A percentile compares a stretch with the other conserved stretches of the same genome.
These are phyloP conservation scores for Cyrtonyx montezumae DNA, from an alignment of 2,113 vertebrate species.

Conservation along the genomic window DNA sequence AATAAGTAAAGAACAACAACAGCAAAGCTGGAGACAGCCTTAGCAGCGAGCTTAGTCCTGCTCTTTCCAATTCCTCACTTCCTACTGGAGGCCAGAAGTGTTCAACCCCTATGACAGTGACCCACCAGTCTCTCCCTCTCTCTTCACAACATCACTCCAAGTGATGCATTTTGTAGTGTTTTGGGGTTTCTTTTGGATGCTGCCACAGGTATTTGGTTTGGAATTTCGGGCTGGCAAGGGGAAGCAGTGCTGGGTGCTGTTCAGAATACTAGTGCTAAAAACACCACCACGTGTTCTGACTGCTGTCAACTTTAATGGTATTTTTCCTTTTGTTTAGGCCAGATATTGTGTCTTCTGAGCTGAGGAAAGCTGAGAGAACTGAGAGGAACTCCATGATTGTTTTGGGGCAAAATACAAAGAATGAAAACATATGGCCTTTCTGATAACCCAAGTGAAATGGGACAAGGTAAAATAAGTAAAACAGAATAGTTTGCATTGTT, in stretches of 20 bases:
- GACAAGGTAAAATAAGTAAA: slow-evolving; percentile 38
- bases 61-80: neutral
- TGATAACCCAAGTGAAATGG: neutral
- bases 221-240: neutral
- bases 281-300: neutral
- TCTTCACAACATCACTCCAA: neutral
- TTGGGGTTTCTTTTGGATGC: neutral
- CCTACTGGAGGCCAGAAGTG: neutral
- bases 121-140: neutral
- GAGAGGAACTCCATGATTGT: slow-evolving; percentile 87
- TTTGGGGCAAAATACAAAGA: slow-evolving; percentile 77
- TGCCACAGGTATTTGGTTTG: neutral
- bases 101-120: neutral
- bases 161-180: neutral
- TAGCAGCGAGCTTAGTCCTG: neutral
- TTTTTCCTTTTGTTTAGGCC: slow-evolving; percentile 75
- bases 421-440: slow-evolving; percentile 79
- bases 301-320: neutral
- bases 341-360: slow-evolving; percentile 72
- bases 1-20: neutral
- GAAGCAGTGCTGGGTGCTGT: neutral
- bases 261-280: neutral
- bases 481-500: neutral
- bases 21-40: neutral
- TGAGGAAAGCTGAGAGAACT: slow-evolving; percentile 77